phyloP scores from a whole-genome alignment of 30 jellyfish, hydroid and myxozoan genomes.

The Aurelia coerulea region DNA sequence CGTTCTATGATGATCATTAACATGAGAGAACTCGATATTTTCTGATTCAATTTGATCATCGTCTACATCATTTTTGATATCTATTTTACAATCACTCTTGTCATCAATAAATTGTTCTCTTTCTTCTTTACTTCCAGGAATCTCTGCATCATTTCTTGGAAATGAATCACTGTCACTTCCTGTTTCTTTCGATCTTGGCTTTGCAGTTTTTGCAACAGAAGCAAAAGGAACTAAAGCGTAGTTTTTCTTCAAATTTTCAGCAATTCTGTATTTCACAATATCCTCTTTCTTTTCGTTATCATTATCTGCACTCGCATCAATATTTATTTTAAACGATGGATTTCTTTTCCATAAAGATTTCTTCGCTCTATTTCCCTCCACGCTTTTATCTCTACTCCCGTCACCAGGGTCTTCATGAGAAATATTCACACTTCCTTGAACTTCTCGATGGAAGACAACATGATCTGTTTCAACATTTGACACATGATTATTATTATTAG shows the following conservation, averaged over 20 bases:
- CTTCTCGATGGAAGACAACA: too few relatives aligned
- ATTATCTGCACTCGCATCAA: conserved; percentile 18
- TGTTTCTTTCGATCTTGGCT: not conserved
- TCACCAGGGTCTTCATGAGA: not conserved
- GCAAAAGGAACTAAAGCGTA: conserved; percentile 25
- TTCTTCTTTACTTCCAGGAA: not conserved
- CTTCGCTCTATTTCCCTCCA: not conserved
- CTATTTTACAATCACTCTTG: not conserved
- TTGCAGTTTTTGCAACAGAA: not conserved
- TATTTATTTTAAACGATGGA: conserved; percentile 22
- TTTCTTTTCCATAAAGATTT: conserved; percentile 29
- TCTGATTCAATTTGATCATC: not conserved
- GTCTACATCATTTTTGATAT: conserved; percentile 2
- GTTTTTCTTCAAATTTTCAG: not conserved
- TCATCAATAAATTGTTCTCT: not conserved
- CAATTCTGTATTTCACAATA: not conserved
- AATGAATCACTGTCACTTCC: not conserved
- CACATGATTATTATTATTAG: not conserved
- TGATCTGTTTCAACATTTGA: too few relatives aligned
- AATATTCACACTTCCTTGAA: not conserved
- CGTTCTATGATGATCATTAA: not conserved
- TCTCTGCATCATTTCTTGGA: not conserved
- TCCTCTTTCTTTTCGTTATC: not conserved
- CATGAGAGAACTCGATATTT: not conserved
- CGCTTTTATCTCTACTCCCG: not conserved